Evolutionary conservation across 1,140 invertebrate genomes (phyloP), one percentile per base, ranked within the genome.

Genomic region (Lasioglossum baleicum): DNA sequence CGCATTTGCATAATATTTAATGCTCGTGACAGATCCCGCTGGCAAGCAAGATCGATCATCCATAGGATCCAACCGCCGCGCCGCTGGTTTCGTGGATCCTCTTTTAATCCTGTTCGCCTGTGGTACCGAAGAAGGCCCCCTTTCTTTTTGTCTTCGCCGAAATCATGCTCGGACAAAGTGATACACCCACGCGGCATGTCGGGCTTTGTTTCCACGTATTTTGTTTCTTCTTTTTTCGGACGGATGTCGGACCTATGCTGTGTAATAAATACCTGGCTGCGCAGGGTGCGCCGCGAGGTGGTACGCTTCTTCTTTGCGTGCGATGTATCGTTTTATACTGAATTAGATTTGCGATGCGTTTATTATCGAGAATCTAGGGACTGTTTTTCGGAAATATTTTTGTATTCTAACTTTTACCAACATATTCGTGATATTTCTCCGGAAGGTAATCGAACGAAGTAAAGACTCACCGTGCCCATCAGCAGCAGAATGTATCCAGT

Each of bases 401-500:
- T 35, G 2, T 35, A 35, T 35, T 35, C 35, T 3, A 35, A 35
- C 35, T 4, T 35, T 35, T 35, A 35, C 5, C 35, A 35, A 2
- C 35, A 35, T 35, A 35, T 3, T 35, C 35, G 35, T 35, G 35
- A 35, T 5, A 35, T 35, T 35, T 35, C 5, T 35, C 35, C 26
- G 17, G 6, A 6, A 56, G 15, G 20, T 7, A 40, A 0, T 2
- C 7, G 31, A 8, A 42, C 26, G 26, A n/a, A 17, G 2, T 20
- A 0, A 35, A 42, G 71, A 81, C 87, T 84, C 93, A 97, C 97
- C 86, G 96, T 96, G 60, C 95, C 96, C 94, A 98, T 96, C 17
- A 98, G 93, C 17, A 96, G 97, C 42, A 97, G 93, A 76, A 98
- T 95, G 88, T 98, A 98, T 68, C 94, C 91, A 69, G 94, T 93